Evolutionary conservation across 2,113 vertebrate species (phyloP).

Genomic region (Neogobius melanostomus): DNA sequence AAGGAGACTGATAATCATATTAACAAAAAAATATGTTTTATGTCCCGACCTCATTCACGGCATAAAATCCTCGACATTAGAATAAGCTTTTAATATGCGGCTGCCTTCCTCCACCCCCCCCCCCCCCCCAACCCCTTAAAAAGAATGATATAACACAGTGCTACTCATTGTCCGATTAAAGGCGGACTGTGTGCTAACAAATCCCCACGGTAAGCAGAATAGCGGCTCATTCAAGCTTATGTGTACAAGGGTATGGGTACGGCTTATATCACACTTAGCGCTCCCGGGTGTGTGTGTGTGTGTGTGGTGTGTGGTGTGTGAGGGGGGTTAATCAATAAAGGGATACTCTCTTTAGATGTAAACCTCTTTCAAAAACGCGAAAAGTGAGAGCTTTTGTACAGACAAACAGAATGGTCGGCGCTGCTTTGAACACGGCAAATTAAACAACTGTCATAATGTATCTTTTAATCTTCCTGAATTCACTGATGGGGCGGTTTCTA

Average conservation of each 20-base stretch:
- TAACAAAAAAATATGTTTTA: conserved; percentile 24
- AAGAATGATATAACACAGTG: conserved; percentile 38
- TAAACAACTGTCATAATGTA: conserved; percentile 16
- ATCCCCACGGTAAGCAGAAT: conserved; percentile 58
- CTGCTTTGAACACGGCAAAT: conserved; percentile 25
- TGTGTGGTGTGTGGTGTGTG: neutral
- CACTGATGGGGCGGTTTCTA: conserved; percentile 20
- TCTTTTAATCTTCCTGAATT: conserved; percentile 26
- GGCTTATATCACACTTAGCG: conserved; percentile 59
- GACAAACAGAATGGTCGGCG: neutral
- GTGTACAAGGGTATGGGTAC: conserved; percentile 70
- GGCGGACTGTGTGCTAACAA: conserved; percentile 39
- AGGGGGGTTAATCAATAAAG: conserved; percentile 60
- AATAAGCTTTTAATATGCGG: conserved; percentile 47
- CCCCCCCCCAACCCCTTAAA: conserved; percentile 30
- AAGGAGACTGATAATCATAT: conserved; percentile 26
- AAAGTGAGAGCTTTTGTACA: conserved; percentile 6
- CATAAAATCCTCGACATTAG: conserved; percentile 45
- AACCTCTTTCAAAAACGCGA: conserved; percentile 26
- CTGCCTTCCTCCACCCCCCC: conserved; percentile 26
- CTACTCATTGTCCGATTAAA: conserved; percentile 53
- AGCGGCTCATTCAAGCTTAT: conserved; percentile 68
- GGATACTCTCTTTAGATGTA: conserved; percentile 40
- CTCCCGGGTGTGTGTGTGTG: conserved; percentile 25
- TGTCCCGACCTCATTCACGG: conserved; percentile 34